These are phyloP conservation scores for Congeria kusceri DNA, from an alignment of 2,888 invertebrate genomes.

Conservation along the genomic window DNA sequence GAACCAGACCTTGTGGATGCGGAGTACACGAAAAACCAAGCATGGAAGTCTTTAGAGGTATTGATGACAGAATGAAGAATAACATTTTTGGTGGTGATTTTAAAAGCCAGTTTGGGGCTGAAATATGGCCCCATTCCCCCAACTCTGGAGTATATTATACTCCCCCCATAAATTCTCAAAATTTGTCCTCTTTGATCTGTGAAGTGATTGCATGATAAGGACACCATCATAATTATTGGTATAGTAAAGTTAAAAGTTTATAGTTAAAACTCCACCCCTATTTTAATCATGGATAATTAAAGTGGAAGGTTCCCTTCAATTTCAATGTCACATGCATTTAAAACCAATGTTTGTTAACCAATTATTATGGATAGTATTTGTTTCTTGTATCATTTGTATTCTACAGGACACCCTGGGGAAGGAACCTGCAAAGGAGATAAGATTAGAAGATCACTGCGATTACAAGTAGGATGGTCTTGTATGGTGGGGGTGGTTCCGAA, in stretches of 20 bases:
- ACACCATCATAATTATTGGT: neutral
- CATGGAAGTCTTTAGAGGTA: conserved; percentile 96
- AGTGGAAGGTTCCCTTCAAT: too few relatives aligned
- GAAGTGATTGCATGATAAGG: neutral
- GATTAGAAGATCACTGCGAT: conserved; percentile 95
- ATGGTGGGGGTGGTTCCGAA: too few relatives aligned
- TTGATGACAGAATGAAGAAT: too few relatives aligned
- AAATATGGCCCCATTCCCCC: too few relatives aligned
- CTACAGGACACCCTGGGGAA: conserved; percentile 93
- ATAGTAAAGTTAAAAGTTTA: too few relatives aligned
- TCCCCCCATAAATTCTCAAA: neutral
- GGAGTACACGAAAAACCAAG: conserved; percentile 98
- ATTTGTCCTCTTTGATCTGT: neutral
- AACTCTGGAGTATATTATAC: neutral
- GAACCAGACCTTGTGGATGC: conserved; percentile 93
- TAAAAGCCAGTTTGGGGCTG: too few relatives aligned
- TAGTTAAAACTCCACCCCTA: too few relatives aligned
- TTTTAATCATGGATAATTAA: too few relatives aligned
- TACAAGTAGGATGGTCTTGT: conserved; percentile 87
- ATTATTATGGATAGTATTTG: too few relatives aligned
- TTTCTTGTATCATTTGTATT: neutral
- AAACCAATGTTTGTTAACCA: too few relatives aligned
- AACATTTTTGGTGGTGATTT: too few relatives aligned
- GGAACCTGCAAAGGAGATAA: conserved; percentile 93
- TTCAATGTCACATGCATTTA: too few relatives aligned